These are phyloP conservation scores for Hassar affinis DNA, from an alignment of 2,113 vertebrate genomes.

Conservation along the genomic window DNA sequence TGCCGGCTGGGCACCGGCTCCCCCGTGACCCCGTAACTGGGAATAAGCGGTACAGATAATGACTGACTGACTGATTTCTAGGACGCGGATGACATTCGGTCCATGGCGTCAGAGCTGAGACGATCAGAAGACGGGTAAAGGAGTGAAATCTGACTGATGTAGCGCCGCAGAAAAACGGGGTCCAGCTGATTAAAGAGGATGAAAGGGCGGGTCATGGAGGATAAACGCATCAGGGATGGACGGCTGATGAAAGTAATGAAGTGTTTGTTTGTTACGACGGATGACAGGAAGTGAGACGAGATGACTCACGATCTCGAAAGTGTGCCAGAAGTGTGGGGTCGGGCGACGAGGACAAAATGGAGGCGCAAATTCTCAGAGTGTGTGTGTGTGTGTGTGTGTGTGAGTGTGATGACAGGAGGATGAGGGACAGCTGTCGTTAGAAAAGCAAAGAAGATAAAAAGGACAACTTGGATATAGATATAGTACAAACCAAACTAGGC, in stretches of 20 bases:
- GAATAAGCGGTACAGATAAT: no score
- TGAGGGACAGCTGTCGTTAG: constrained; percentile 11
- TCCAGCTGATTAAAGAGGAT: background rate
- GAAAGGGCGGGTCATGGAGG: no score
- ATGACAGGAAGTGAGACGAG: constrained; percentile 24
- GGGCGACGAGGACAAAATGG: constrained; percentile 45
- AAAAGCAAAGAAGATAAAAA: background rate
- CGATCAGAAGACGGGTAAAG: background rate
- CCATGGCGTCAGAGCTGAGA: background rate
- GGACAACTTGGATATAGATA: background rate
- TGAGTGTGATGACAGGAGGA: constrained; percentile 3
- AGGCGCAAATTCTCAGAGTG: constrained; percentile 31
- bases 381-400: background rate
- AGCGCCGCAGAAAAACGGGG: background rate
- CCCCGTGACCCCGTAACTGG: no score
- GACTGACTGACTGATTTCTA: no score
- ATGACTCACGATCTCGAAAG: constrained; percentile 37
- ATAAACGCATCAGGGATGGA: background rate
- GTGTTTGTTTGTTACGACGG: constrained; percentile 11
- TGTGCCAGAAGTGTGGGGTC: constrained; percentile 42
- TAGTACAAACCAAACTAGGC: background rate
- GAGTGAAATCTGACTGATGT: background rate
- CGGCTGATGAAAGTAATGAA: background rate
- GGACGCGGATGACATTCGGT: no score
- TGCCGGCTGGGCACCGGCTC: no score